phyloP scores from a whole-genome alignment of 2,113 vertebrate genomes.

The Phaetusa simplex region DNA sequence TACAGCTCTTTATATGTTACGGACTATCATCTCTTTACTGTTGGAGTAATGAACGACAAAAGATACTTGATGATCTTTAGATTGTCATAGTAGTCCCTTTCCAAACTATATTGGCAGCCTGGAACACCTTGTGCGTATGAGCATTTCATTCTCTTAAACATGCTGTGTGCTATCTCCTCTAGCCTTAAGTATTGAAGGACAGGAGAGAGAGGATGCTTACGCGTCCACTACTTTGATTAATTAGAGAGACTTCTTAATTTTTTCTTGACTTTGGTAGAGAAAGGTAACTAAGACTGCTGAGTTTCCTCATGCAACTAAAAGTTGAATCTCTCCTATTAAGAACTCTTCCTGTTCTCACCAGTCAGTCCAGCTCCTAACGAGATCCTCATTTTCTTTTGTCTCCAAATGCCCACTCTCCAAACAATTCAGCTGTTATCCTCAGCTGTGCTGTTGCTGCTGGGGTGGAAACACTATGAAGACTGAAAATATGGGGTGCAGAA shows the following conservation, averaged over 20 bases:
- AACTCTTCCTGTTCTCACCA: not conserved
- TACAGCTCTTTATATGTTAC: not conserved
- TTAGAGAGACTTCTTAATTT: not conserved
- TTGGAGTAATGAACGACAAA: not conserved
- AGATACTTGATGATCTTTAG: not conserved
- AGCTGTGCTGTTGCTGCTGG: not conserved
- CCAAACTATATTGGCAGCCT: not conserved
- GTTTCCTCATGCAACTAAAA: not conserved
- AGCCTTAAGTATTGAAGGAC: not conserved
- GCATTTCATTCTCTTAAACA: not conserved
- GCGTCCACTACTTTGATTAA: not conserved
- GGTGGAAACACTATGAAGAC: not conserved
- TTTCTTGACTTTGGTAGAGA: not conserved
- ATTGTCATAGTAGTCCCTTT: not conserved
- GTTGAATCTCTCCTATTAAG: not conserved
- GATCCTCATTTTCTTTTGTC: not conserved
- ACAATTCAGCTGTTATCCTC: not conserved
- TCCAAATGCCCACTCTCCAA: not conserved
- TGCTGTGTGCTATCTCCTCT: not conserved
- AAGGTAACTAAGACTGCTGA: not conserved
- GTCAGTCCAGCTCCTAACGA: not conserved
- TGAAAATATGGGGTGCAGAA: not conserved
- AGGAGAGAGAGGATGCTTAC: not conserved
- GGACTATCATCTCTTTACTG: not conserved
- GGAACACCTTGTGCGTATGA: not conserved